Evolutionary conservation across 2,113 vertebrate genomes (phyloP), one percentile per base, ranked within the genome.

Genomic region (Emydura subglobosa): DNA sequence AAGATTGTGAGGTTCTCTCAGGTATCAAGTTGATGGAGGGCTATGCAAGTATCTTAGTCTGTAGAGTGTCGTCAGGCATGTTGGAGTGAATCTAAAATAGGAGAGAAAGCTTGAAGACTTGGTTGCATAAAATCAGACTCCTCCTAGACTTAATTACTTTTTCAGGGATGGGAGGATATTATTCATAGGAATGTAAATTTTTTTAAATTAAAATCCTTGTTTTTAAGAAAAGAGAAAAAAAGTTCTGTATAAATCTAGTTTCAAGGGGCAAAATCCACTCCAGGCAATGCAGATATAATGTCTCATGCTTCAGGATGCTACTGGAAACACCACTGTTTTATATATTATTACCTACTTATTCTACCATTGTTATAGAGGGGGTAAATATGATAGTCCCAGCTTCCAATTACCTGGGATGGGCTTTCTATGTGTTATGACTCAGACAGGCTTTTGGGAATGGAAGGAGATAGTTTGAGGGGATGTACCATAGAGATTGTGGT

Each of bases 381-480:
- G 76, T 91, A 59, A 51, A 42, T n/a, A 61, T 86, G 68, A 65
- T 34, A 91, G 51, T 25, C 55, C 29, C 91, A 86, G 79, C 76
- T 82, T 79, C 55, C 85, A 76, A 68, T 91, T 79, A 29, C 61
- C 68, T 0, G 57, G 88, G 82, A 65, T 94, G 92, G 51, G 11
- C 31, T 91, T 85, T 80, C 91, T 91, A 59, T 93, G 72, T 96
- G 92, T 88, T 97, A 86, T 44, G 61, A 87, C 72, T 90, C 83
- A 82, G 87, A 82, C 57, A 90, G 83, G 82, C n/a, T 89, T 89
- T 50, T 88, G 76, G 94, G 79, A 92, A 91, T 7, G 61, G 81
- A 72, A 59, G 78, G 87, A 82, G 68, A 4, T 39, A 50, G 9
- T 17, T 74, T 29, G 54, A 49, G 79, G 90, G 83, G 78, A 93